These are phyloP conservation scores for Heliconius charithonia DNA, from an alignment of 2,888 invertebrate genomes.

Conservation along the genomic window DNA sequence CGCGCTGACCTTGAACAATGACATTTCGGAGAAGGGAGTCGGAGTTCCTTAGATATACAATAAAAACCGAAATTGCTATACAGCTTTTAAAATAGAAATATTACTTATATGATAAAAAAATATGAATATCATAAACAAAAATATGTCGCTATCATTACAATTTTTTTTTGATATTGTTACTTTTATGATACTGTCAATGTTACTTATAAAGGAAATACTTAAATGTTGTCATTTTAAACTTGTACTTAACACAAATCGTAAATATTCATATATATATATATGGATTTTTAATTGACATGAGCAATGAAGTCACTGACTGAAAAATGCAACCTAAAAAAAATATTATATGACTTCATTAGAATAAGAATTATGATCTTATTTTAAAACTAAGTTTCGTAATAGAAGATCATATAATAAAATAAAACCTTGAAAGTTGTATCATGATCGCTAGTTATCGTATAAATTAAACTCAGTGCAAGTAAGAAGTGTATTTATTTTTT, in stretches of 20 bases:
- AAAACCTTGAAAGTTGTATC: slow-evolving; percentile 41
- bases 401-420: slow-evolving; percentile 33
- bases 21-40: slow-evolving; percentile 73
- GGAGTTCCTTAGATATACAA: slow-evolving; percentile 54
- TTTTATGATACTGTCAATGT: too few relatives aligned
- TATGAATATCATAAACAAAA: background rate
- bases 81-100: background rate
- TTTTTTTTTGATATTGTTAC: too few relatives aligned
- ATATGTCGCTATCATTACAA: background rate
- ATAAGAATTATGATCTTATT: slow-evolving; percentile 18
- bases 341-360: background rate
- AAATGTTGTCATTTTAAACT: background rate
- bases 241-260: background rate
- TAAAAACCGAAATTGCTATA: slow-evolving; percentile 40
- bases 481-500: background rate
- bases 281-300: background rate
- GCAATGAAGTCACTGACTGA: background rate
- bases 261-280: background rate
- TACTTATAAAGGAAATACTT: background rate
- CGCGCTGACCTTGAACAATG: slow-evolving; percentile 73
- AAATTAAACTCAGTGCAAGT: slow-evolving; percentile 33
- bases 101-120: background rate
- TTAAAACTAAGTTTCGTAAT: slow-evolving; percentile 32
- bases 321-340: background rate
- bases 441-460: slow-evolving; percentile 32